Conservation (phyloP, 2,888 invertebrate species). For the Zonitis immaculata region DNA sequence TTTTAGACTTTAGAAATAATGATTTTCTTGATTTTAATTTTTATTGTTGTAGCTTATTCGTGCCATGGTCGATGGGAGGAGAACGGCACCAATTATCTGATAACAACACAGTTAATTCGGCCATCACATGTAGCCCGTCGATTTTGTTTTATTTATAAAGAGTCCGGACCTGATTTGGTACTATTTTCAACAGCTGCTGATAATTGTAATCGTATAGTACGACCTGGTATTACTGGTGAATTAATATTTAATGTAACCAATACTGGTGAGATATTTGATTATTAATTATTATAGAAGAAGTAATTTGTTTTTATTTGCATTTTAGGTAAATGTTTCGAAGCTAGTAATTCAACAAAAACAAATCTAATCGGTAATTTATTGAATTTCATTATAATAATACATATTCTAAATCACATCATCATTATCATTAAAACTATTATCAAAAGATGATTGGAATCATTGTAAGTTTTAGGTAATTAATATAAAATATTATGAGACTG, state of each 20-base stretch:
- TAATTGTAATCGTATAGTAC: conserved; percentile 58
- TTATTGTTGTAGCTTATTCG: conserved; percentile 64
- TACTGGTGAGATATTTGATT: conserved; percentile 54
- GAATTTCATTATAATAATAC: conserved; percentile 13
- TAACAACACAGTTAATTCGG: conserved; percentile 69
- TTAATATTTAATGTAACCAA: conserved; percentile 67
- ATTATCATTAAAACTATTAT: conserved; percentile 17
- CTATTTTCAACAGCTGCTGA: conserved; percentile 59
- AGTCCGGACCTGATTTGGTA: conserved; percentile 51
- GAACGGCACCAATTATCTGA: conserved; percentile 79
- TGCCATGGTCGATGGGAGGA: conserved; percentile 90
- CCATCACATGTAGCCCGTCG: conserved; percentile 62
- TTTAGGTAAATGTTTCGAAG: conserved; percentile 62
- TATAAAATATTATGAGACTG: conserved; percentile 38
- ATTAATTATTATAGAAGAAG: not conserved
- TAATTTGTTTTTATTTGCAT: conserved; percentile 20
- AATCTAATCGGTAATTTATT: conserved; percentile 7
- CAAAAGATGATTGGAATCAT: conserved; percentile 39
- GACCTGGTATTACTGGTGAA: conserved; percentile 54
- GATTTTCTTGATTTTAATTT: no score
- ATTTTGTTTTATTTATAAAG: conserved; percentile 74
- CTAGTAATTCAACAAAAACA: conserved; percentile 39
- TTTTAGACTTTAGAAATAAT: no score
- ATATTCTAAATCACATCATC: conserved; percentile 24
- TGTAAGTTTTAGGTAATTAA: conserved; percentile 29